Evolutionary conservation across 2,113 vertebrate genomes (phyloP).

Genomic region (Rhabdornis inornatus): DNA sequence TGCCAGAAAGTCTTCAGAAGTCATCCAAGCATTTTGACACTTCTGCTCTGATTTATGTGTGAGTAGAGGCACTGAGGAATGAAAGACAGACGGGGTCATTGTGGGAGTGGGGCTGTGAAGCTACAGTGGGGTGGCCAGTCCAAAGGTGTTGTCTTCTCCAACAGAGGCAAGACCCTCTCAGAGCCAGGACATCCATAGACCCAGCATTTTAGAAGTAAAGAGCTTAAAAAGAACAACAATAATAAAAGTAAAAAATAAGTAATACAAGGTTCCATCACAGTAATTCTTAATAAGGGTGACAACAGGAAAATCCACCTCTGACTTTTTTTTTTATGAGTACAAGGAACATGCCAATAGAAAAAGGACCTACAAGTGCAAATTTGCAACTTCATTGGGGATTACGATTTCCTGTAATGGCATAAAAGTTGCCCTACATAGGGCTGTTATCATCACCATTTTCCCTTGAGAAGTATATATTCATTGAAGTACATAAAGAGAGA

Average conservation of each 20-base stretch:
- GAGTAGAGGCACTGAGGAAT: background rate
- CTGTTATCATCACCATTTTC: background rate
- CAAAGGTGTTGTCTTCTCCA: background rate
- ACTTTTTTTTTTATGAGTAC: background rate
- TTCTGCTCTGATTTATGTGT: background rate
- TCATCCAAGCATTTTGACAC: background rate
- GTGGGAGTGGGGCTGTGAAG: background rate
- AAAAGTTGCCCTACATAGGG: background rate
- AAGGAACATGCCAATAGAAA: background rate
- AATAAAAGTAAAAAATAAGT: background rate
- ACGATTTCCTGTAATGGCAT: background rate
- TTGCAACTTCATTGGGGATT: background rate
- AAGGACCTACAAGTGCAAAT: background rate
- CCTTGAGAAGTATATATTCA: background rate
- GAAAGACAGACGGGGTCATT: background rate
- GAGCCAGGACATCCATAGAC: accelerated
- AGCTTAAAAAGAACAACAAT: background rate
- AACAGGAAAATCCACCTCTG: background rate
- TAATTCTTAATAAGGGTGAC: background rate
- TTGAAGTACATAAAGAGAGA: background rate
- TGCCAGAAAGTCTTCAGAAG: background rate
- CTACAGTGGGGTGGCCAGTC: accelerated
- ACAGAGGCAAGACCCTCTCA: background rate
- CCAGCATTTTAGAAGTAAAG: background rate
- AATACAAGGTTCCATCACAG: background rate